phyloP scores from a whole-genome alignment of 2,113 vertebrate genomes.

The Chaenogobius annularis region DNA sequence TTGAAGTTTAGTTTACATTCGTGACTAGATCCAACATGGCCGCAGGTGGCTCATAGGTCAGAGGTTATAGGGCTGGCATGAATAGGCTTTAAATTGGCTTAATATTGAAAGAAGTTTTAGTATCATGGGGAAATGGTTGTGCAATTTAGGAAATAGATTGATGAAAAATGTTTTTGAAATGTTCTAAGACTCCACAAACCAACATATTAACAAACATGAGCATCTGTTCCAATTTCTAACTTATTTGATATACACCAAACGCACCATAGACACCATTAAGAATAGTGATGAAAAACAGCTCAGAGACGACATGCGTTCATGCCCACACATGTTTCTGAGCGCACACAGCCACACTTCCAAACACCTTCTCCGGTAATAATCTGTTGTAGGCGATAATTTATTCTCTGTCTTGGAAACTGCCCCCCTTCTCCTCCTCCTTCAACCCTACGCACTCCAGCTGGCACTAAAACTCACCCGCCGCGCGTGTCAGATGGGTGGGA shows the following conservation, averaged over 20 bases:
- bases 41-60: too few species aligned
- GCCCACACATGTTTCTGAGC: slow-evolving; percentile 44
- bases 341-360: slow-evolving; percentile 35
- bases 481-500: slow-evolving; percentile 49
- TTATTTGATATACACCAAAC: slow-evolving; percentile 12
- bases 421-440: not conserved
- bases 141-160: too few species aligned
- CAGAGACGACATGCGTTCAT: slow-evolving; percentile 26
- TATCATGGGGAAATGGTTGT: too few species aligned
- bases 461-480: slow-evolving; percentile 38
- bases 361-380: slow-evolving; percentile 58
- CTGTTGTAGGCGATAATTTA: slow-evolving; percentile 65
- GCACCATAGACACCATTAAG: not conserved
- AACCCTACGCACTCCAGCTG: slow-evolving; percentile 50
- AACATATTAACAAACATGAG: too few species aligned
- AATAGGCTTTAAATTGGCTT: too few species aligned
- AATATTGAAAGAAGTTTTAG: too few species aligned
- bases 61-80: too few species aligned
- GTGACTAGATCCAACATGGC: too few species aligned
- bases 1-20: too few species aligned
- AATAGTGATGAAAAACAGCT: slow-evolving; percentile 13
- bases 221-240: not conserved
- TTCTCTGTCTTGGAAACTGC: slow-evolving; percentile 45
- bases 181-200: too few species aligned
- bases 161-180: too few species aligned